phyloP scores from a whole-genome alignment of 2,888 invertebrate species.

The Octonoba sinensis region DNA sequence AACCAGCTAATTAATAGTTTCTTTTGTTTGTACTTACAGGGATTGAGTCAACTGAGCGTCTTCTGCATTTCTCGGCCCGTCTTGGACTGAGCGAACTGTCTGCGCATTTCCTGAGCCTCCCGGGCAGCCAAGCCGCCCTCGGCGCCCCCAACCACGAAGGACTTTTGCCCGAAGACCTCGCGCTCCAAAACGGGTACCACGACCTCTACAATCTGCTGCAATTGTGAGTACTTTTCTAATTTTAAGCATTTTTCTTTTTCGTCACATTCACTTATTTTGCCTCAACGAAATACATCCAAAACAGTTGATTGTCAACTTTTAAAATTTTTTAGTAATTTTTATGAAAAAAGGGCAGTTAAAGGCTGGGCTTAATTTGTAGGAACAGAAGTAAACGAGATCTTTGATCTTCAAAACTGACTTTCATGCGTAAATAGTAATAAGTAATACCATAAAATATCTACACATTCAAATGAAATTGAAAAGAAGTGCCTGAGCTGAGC shows the following conservation, averaged over 20 bases:
- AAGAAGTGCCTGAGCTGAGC: too few relatives aligned
- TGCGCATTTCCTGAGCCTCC: conserved; percentile 38
- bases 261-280: neutral
- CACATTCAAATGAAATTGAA: too few relatives aligned
- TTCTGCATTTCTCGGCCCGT: conserved; percentile 58
- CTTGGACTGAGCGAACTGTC: conserved; percentile 52
- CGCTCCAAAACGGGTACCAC: conserved; percentile 33
- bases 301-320: too few relatives aligned
- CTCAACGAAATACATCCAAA: neutral
- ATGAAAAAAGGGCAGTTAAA: too few relatives aligned
- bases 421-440: too few relatives aligned
- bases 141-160: conserved; percentile 41
- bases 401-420: too few relatives aligned
- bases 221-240: conserved; percentile 36
- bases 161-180: conserved; percentile 53
- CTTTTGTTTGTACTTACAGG: conserved; percentile 6
- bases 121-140: conserved; percentile 54
- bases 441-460: too few relatives aligned
- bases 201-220: conserved; percentile 48
- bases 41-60: conserved; percentile 30
- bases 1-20: too few relatives aligned
- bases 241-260: too few relatives aligned
- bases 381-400: too few relatives aligned
- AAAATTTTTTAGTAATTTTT: too few relatives aligned
- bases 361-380: too few relatives aligned